phyloP scores from a whole-genome alignment of 92 coral and sea anemone species.

The Heteractis magnifica region DNA sequence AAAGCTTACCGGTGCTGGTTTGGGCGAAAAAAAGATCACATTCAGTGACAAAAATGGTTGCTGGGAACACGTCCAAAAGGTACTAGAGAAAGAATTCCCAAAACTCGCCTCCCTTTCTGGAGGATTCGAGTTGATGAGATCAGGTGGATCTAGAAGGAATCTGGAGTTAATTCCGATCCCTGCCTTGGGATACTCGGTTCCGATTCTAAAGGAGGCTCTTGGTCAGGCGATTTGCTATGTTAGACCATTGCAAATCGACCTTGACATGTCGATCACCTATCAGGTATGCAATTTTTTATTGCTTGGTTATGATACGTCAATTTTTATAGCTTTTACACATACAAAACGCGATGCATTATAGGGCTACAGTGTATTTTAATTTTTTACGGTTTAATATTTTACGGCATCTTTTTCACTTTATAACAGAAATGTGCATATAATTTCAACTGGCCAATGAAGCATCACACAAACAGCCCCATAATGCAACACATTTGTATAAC shows the following conservation, averaged over 20 bases:
- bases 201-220: conserved; percentile 45
- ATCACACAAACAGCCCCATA: too few species aligned
- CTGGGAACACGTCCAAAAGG: conserved; percentile 42
- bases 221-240: conserved; percentile 49
- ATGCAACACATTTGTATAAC: too few species aligned
- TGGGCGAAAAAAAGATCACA: conserved; percentile 51
- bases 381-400: too few species aligned
- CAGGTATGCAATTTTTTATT: too few species aligned
- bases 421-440: too few species aligned
- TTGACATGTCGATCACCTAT: conserved; percentile 16
- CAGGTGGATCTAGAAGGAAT: conserved; percentile 58
- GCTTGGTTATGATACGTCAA: too few species aligned
- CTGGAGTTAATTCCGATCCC: conserved; percentile 14
- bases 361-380: too few species aligned
- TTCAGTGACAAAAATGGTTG: conserved; percentile 48
- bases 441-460: too few species aligned
- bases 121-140: conserved; percentile 57
- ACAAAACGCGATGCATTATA: too few species aligned
- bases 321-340: too few species aligned
- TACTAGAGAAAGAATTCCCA: conserved; percentile 56
- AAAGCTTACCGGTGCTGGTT: conserved; percentile 31
- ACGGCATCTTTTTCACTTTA: too few species aligned
- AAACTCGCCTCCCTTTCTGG: conserved; percentile 36
- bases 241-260: conserved; percentile 52
- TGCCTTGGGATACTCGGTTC: conserved; percentile 43